phyloP scores from a whole-genome alignment of 2,888 invertebrate species.

The Invenusta paracnida region DNA sequence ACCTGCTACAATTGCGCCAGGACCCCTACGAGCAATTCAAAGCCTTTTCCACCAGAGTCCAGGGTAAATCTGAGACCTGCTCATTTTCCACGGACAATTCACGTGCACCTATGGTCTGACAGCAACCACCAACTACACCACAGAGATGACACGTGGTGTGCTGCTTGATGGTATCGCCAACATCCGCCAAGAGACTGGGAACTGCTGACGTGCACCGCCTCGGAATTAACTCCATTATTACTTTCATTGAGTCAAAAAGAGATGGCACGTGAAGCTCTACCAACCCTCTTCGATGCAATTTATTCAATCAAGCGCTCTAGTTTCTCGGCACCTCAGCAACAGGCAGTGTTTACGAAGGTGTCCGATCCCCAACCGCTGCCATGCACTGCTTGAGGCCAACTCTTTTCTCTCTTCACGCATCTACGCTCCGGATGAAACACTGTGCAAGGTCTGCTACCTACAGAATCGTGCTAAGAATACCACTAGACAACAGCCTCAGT shows the following conservation, averaged over 20 bases:
- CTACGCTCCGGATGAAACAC: not conserved
- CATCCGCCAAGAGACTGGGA: not conserved
- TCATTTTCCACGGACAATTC: not conserved
- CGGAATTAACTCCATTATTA: not conserved
- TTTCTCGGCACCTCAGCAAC: not conserved
- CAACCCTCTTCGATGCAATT: not conserved
- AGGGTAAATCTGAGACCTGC: not conserved
- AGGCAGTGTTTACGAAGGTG: not conserved
- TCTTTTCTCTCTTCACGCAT: not conserved
- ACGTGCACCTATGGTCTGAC: not conserved
- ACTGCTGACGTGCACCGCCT: not conserved
- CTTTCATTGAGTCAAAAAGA: not conserved
- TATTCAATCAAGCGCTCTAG: not conserved
- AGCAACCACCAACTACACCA: not conserved
- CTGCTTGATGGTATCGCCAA: not conserved
- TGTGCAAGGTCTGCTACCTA: not conserved
- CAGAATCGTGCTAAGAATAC: not conserved
- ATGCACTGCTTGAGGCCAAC: not conserved
- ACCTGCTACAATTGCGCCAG: not conserved
- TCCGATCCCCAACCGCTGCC: not conserved
- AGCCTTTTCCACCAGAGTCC: not conserved
- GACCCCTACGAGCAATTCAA: not conserved
- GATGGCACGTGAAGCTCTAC: not conserved
- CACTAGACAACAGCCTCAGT: not conserved
- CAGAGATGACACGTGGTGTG: not conserved